Evolutionary conservation across 2,888 invertebrate genomes (phyloP), one percentile per base, ranked within the genome.

Genomic region (Hyles lineata): DNA sequence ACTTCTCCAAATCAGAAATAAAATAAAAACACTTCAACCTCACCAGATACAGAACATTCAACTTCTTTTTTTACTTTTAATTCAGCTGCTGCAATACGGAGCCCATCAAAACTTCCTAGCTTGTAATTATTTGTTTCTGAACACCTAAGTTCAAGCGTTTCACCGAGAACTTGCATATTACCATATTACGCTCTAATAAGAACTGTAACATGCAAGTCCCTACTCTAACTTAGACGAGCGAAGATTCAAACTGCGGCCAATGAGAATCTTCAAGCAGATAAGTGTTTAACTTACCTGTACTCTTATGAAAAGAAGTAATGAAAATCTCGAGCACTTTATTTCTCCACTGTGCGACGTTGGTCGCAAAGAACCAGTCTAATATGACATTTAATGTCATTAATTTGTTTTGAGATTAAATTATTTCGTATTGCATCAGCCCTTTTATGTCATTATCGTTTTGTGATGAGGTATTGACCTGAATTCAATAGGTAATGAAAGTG

Each of bases 221-320:
- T 21, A 63, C 35, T 67, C 43, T 35, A 50, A 67, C 43, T 23
- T 67, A 67, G 43, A 43, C 67, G 21, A 67, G 50, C 9, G 50
- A 43, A 67, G 43, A 67, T 23, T 23, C 17, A 67, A 67, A 67
- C 67, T 67, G 23, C 67, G 21, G 35, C 9, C 63, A 67, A 67
- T 67, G 50, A 67, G 50, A 21, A 35, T 67, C 23, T 35, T 15
- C 21, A 67, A 67, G 50, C 43, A 67, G 21, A 23, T 43, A 35
- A 63, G 35, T 61, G 35, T 63, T 63, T 63, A 63, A n/a, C n/a
- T 63, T 63, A n/a, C 63, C 61, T 61, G 23, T 29, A 25, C 32
- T 15, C 19, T 11, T 61, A 29, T 15, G 19, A 61, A 60, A 32
- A 2, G 29, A 35, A n/a, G 19, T 62, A 19, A 17, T 55, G n/a